Conservation (phyloP, 2,888 invertebrate genomes). For the Kryphioiulus occultus region DNA sequence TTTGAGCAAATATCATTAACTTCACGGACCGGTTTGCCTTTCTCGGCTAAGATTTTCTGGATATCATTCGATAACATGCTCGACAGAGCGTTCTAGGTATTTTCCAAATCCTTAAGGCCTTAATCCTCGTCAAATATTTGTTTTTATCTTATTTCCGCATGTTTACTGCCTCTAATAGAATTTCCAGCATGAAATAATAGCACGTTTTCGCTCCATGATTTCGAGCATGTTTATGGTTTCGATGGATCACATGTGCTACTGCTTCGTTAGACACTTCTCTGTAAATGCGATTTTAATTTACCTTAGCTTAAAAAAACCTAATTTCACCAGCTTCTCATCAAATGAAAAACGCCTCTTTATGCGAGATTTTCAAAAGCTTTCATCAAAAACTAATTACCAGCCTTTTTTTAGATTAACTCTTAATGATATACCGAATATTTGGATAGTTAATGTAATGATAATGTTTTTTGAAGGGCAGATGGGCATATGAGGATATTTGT, state of each 20-base stretch:
- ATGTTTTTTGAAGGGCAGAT: no score
- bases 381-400: not conserved
- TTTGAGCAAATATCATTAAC: slow-evolving; percentile 1
- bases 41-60: not conserved
- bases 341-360: not conserved
- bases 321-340: not conserved
- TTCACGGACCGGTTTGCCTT: not conserved
- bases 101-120: slow-evolving; percentile 4
- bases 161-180: slow-evolving; percentile 23
- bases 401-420: not conserved
- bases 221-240: not conserved
- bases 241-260: not conserved
- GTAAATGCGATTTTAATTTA: not conserved
- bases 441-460: no score
- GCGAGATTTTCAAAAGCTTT: not conserved
- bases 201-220: slow-evolving; percentile 6
- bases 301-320: not conserved
- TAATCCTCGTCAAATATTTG: slow-evolving; percentile 23
- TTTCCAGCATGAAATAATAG: not conserved
- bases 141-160: slow-evolving; percentile 23
- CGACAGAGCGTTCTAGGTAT: slow-evolving; percentile 23
- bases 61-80: slow-evolving; percentile 8
- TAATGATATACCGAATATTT: not conserved
- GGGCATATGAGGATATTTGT: no score
- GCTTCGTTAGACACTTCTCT: slow-evolving; percentile 4